Evolutionary conservation across 2,888 invertebrate species (phyloP), one percentile per base, ranked within the genome.

Genomic region (Drosophila setosimentum): DNA sequence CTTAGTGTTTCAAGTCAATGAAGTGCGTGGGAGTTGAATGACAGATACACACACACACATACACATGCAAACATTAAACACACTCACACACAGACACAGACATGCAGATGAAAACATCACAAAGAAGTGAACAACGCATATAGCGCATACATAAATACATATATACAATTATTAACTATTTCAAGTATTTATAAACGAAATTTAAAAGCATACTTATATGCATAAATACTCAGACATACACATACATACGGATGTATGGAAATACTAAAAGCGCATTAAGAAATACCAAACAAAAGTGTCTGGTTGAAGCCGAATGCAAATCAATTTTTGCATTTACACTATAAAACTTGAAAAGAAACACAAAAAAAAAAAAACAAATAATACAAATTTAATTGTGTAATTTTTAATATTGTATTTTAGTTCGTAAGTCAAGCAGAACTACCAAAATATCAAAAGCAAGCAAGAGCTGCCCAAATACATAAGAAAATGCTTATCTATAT

Each of bases 1-100:
- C 89, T 84, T 87, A 84, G 89, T 85, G 78, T 80, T 71, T 64
- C 73, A 68, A 70, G 73, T 66, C 72, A 71, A 73, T 74, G 77
- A 82, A 71, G 89, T 87, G 87, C 90, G 90, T 90, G 72, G 83
- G 62, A 87, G 90, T 87, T 90, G 87, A 87, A 87, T 86, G 89
- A 82, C 71, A 68, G 71, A 80, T 37, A 70, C 35, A 87, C 68
- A 78, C 53, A 73, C 35, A 69, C 45, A 60, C 59, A 66, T 30
- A 70, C 65, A 68, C 51, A 45, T 21, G 27, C 16, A 35, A 54
- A 54, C 35, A 55, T 11, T 24, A 32, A n/a, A 73, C 18, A 68
- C 29, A 76, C 67, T 64, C 29, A 67, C 35, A 67, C 18, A 51
- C 29, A 58, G 10, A 54, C 53, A 50, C 13, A 42, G 13, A 48